phyloP scores from a whole-genome alignment of 2,797 vertebrate genomes.

The Accipiter badius region DNA sequence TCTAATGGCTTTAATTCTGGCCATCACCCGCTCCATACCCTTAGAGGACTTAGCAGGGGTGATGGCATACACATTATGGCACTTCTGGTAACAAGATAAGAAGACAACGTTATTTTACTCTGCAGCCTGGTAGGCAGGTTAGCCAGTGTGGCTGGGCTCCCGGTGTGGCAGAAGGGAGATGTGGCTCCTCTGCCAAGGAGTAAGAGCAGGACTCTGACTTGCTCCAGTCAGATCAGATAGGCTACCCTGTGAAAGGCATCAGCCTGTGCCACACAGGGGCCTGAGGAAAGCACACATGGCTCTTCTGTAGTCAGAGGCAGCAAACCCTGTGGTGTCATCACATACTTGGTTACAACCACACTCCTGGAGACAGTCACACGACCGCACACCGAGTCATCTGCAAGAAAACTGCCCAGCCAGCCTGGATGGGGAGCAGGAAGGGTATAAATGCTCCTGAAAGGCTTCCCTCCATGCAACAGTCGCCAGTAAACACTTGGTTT shows the following conservation, averaged over 20 bases:
- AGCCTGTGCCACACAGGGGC: not conserved
- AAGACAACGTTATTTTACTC: not conserved
- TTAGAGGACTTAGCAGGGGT: not conserved
- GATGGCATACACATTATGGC: too few relatives aligned
- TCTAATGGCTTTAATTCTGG: not conserved
- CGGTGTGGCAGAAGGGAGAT: not conserved
- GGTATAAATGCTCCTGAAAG: not conserved
- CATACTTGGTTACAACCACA: not conserved
- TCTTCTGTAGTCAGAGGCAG: not conserved
- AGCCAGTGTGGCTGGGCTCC: not conserved
- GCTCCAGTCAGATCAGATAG: not conserved
- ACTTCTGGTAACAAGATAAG: not conserved
- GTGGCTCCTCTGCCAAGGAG: not conserved
- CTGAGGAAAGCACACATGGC: not conserved
- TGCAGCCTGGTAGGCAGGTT: not conserved
- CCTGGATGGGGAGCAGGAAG: not conserved
- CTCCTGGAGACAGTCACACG: not conserved
- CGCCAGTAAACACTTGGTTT: not conserved
- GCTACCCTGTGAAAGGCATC: not conserved
- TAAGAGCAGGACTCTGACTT: not conserved
- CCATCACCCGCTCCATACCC: fast-evolving
- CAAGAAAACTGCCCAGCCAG: not conserved
- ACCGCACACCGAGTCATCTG: not conserved
- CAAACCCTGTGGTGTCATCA: not conserved
- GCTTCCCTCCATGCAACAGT: not conserved